Percentiles rank a stretch among this genome's conserved stretches.
These are phyloP conservation scores for Dolichoris vasculosae DNA, from an alignment of 1,140 invertebrate species.

Conservation along the genomic window DNA sequence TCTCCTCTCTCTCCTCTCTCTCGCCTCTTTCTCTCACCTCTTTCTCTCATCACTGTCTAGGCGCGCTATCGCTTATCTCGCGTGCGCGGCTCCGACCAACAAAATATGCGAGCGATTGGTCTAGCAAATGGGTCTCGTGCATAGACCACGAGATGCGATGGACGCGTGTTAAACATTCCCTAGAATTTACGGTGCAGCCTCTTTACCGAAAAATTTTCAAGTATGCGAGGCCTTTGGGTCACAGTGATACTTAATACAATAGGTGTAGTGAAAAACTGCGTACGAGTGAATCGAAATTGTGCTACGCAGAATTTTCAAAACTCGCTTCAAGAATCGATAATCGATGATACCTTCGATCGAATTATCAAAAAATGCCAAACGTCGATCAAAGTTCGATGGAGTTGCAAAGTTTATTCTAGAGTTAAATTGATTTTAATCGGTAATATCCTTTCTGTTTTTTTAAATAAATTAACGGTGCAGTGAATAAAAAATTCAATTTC, in stretches of 20 bases:
- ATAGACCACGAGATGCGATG: background rate
- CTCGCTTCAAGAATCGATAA: background rate
- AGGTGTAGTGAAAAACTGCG: background rate
- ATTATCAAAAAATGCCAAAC: too few relatives aligned
- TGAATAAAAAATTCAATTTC: background rate
- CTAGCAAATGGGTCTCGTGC: background rate
- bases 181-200: too few relatives aligned
- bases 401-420: too few relatives aligned
- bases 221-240: too few relatives aligned
- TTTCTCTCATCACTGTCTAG: background rate
- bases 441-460: too few relatives aligned
- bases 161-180: background rate
- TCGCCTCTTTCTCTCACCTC: background rate
- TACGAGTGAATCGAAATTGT: background rate
- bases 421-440: too few relatives aligned
- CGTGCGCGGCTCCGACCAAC: background rate
- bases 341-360: too few relatives aligned
- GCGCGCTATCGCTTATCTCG: background rate
- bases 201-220: background rate
- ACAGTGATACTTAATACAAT: background rate
- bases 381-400: too few relatives aligned
- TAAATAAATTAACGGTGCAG: too few relatives aligned
- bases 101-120: background rate
- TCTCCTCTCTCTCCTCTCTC: background rate
- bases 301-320: too few relatives aligned